Percentiles rank a stretch among this genome's conserved stretches.
These are phyloP conservation scores for Ornithorhynchus anatinus DNA, from an alignment of 2,113 vertebrate genomes.

Conservation along the genomic window DNA sequence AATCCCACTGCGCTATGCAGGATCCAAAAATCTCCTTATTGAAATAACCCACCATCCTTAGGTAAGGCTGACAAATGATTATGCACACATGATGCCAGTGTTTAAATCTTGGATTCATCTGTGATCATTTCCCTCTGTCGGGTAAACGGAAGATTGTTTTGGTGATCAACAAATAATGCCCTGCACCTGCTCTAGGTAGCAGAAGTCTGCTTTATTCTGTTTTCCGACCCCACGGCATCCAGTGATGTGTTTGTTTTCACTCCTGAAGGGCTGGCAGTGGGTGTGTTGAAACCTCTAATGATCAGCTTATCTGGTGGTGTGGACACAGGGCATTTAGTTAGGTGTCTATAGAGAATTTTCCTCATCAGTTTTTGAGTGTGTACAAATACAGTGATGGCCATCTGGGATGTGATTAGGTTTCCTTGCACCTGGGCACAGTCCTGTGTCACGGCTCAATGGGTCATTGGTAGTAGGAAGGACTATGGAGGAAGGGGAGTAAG, in stretches of 20 bases:
- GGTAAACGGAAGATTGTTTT: background rate
- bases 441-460: too few relatives aligned
- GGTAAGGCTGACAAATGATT: conserved; percentile 34
- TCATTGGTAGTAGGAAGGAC: too few relatives aligned
- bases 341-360: background rate
- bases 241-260: background rate
- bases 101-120: background rate
- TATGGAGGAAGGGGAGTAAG: too few relatives aligned
- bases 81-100: background rate
- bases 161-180: background rate
- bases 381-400: background rate
- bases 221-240: background rate
- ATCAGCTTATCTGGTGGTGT: background rate
- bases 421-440: too few relatives aligned
- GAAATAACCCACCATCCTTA: conserved; percentile 16
- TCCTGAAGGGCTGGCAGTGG: background rate
- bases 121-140: conserved; percentile 1
- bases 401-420: too few relatives aligned
- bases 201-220: background rate
- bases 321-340: background rate
- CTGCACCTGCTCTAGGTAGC: background rate
- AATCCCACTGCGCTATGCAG: conserved; percentile 50
- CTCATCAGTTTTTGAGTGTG: background rate
- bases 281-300: background rate
- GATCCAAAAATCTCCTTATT: conserved; percentile 12